These are phyloP conservation scores for Canis aureus DNA, from an alignment of 2,113 vertebrate species.

Conservation along the genomic window DNA sequence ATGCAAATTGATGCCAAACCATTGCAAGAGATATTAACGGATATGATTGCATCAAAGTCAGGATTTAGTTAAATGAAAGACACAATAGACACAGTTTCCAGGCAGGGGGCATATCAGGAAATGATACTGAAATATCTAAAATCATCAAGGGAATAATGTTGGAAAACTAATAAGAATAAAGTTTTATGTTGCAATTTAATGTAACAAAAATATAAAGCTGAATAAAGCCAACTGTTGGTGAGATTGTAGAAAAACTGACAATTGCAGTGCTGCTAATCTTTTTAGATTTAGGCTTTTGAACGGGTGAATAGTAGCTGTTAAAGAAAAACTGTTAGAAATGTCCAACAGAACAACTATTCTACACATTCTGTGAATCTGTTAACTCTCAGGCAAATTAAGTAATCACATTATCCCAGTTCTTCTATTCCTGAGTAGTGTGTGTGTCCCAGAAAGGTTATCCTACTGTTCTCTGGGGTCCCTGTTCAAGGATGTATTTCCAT, in stretches of 20 bases:
- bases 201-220: background rate
- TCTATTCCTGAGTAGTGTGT: background rate
- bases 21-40: background rate
- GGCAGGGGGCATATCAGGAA: background rate
- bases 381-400: background rate
- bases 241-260: background rate
- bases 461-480: background rate
- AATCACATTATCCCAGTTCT: background rate
- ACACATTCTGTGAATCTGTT: background rate
- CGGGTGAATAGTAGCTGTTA: background rate
- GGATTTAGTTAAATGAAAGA: background rate
- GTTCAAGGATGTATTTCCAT: too few species aligned
- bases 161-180: background rate
- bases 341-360: background rate
- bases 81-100: background rate
- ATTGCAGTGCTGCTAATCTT: background rate
- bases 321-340: background rate
- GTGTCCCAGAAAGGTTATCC: background rate
- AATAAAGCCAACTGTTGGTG: background rate
- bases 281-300: background rate
- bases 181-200: background rate
- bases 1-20: background rate
- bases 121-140: background rate
- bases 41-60: background rate
- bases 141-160: background rate